Percentiles rank a stretch among this genome's conserved stretches.
phyloP scores from a whole-genome alignment of 2,113 vertebrate genomes.

The Brienomyrus longianalis region DNA sequence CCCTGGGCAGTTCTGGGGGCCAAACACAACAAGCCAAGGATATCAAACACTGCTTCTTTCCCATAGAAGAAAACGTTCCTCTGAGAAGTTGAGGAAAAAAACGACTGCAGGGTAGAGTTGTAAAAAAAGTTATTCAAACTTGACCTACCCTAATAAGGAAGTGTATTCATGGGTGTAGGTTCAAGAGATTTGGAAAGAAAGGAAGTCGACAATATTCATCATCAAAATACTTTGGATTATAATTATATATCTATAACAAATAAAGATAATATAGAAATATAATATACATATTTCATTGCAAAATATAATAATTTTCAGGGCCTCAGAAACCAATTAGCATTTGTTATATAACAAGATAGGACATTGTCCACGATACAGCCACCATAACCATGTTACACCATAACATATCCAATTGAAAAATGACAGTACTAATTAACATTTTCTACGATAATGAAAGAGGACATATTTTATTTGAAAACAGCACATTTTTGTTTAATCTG shows the following conservation, averaged over 20 bases:
- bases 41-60: background rate
- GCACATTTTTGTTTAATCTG: background rate
- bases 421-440: background rate
- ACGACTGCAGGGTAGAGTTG: background rate
- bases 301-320: background rate
- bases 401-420: background rate
- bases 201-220: background rate
- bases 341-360: background rate
- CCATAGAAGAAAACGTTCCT: background rate
- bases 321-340: background rate
- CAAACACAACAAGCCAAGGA: slow-evolving; percentile 17
- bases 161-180: background rate
- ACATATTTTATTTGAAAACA: background rate
- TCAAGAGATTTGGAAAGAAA: background rate
- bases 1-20: background rate
- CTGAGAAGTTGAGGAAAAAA: background rate
- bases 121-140: background rate
- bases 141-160: background rate
- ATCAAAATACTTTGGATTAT: background rate
- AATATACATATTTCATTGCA: background rate
- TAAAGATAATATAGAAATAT: background rate
- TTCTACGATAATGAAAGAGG: background rate
- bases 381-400: too few relatives aligned
- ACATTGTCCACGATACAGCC: background rate
- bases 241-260: background rate